Base-by-base conservation (phyloP, 2,797 vertebrate species). In the Aplochiton taeniatus region DNA sequence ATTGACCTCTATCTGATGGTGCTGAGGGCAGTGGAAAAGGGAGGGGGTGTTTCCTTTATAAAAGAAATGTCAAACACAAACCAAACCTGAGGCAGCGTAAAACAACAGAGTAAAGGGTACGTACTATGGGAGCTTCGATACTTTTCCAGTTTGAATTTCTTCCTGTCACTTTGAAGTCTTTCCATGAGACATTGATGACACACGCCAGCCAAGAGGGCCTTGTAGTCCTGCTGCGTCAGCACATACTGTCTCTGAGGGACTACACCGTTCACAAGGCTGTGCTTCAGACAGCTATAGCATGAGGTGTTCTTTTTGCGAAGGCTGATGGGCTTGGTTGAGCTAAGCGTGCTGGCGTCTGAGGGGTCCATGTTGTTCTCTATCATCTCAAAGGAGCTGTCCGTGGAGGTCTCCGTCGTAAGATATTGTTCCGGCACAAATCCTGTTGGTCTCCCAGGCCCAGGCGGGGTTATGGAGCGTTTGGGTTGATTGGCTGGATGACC, bases 161-260 rank as follows among this genome's bases (percentile, higher is more conserved):
- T 92, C 0, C 88, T 88, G 9, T 90, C 74, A 58, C 74, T 83
- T 55, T 95, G 81, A 65, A 98, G 69, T 69, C 95, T 92, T 59
- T 76, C 83, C 65, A 95, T 65, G 17, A 98, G 89, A 91, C 97
- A 98, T 0, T 83, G 67, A 1, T 93, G 92, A 16, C 90, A 94
- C 60, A 96, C 93, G 12, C 96, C 96, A 4, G 94, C 92, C 63
- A 98, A 80, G 0, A 99, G 92, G 5, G 87, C 87, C 55, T 61
- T 66, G 77, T 95, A 94, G 81, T 98, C 96, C 1, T 81, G 75
- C 7, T 86, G 83, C 4, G 83, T 88, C 81, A 98, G 85, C 42
- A 81, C 47, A 4, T 91, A 88, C 52, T 84, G 71, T 72, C 67
- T 0, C 77, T 68, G n/a, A 52, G 78, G 45, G 76, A 31, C 52